Percentiles rank a stretch among this genome's conserved stretches.
phyloP scores from a whole-genome alignment of 1,140 invertebrate species.

The Scaptomyza graminum region DNA sequence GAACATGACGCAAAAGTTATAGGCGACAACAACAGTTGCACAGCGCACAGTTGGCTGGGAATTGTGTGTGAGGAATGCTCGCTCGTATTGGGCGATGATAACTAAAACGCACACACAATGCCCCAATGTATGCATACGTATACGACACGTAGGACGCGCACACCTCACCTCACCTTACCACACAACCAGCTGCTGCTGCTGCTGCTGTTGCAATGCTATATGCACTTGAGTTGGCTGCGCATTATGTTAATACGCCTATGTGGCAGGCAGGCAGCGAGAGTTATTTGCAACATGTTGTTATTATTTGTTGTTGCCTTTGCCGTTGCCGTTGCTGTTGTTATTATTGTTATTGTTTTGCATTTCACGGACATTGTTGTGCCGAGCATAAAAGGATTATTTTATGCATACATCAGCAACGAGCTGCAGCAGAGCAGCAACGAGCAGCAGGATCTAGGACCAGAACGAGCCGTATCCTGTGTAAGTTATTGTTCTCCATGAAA shows the following conservation, averaged over 20 bases:
- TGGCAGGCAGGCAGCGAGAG: conserved; percentile 24
- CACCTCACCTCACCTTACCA: neutral
- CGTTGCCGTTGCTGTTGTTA: conserved; percentile 55
- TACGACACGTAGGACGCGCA: conserved; percentile 61
- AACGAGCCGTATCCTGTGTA: conserved; percentile 71
- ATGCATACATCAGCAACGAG: conserved; percentile 76
- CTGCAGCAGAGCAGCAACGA: conserved; percentile 26
- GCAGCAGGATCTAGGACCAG: conserved; percentile 25
- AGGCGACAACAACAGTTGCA: conserved; percentile 51
- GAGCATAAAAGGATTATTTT: conserved; percentile 81
- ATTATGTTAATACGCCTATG: conserved; percentile 78
- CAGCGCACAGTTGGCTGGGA: conserved; percentile 6
- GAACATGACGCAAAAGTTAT: conserved; percentile 48
- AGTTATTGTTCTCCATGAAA: conserved; percentile 79
- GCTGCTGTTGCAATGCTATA: conserved; percentile 5
- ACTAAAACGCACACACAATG: conserved; percentile 45
- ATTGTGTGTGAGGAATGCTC: conserved; percentile 19
- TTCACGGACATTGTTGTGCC: conserved; percentile 80
- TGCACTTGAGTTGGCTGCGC: conserved; percentile 74
- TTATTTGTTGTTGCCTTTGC: conserved; percentile 45
- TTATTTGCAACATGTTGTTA: conserved; percentile 57
- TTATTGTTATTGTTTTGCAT: conserved; percentile 81
- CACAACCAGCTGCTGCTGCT: neutral
- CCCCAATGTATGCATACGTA: conserved; percentile 34
- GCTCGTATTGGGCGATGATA: conserved; percentile 25